Evolutionary conservation across 2,888 invertebrate genomes (phyloP).

Genomic region (Tetheella fluctuosa): DNA sequence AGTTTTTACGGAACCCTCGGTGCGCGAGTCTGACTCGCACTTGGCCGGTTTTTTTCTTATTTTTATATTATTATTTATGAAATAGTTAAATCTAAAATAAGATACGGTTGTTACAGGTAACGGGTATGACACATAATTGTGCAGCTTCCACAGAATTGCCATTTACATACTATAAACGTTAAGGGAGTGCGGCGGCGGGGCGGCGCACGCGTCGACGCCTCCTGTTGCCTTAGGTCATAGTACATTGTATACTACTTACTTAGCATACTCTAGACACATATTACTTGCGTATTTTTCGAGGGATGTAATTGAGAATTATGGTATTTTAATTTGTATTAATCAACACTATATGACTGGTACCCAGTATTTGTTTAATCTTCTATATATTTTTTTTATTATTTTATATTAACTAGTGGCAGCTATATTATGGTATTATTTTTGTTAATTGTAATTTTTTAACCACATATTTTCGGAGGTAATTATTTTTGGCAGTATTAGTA

Average conservation of each 20-base stretch:
- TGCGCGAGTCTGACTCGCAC: too few species aligned
- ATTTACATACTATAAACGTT: constrained; percentile 60
- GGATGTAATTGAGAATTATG: constrained; percentile 57
- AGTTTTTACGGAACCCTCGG: too few species aligned
- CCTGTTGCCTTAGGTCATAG: constrained; percentile 62
- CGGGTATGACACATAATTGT: constrained; percentile 54
- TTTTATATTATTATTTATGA: too few species aligned
- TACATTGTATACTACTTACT: constrained; percentile 71
- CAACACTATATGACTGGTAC: constrained; percentile 61
- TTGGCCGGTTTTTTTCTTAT: too few species aligned
- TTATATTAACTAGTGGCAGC: constrained; percentile 42
- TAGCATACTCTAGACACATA: constrained; percentile 50
- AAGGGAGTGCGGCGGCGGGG: constrained; percentile 32
- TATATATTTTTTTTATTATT: constrained; percentile 28
- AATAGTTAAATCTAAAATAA: background rate
- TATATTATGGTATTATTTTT: constrained; percentile 64
- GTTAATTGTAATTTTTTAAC: constrained; percentile 48
- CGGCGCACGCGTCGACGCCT: constrained; percentile 21
- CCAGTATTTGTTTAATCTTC: constrained; percentile 67
- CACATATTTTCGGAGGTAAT: constrained; percentile 55
- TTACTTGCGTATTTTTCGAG: constrained; percentile 72
- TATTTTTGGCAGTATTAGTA: constrained; percentile 78
- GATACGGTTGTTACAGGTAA: constrained; percentile 51
- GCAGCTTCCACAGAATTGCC: constrained; percentile 80
- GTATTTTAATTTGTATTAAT: constrained; percentile 67